Evolutionary conservation across 2,888 invertebrate species (phyloP).

Genomic region (Leucoptera coffeella): DNA sequence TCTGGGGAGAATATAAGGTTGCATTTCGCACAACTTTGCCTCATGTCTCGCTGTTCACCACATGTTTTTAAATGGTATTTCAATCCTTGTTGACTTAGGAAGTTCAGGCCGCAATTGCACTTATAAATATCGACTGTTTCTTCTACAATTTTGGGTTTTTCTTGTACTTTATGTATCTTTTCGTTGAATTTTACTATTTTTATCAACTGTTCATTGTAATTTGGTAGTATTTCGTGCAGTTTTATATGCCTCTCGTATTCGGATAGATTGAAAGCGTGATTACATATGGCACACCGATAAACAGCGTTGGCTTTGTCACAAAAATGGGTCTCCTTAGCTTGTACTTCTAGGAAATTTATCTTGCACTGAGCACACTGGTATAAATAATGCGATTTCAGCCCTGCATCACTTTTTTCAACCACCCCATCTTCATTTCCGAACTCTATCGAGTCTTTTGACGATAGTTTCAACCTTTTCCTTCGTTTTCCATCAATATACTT

Average conservation of each 20-base stretch:
- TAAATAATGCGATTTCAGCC: background rate
- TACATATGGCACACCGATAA: background rate
- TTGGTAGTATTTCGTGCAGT: background rate
- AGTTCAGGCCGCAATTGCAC: constrained; percentile 1
- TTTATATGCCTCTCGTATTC: constrained; percentile 1
- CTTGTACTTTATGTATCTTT: no score
- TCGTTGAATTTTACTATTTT: background rate
- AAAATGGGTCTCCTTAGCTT: background rate
- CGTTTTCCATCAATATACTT: background rate
- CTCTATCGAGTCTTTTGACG: background rate
- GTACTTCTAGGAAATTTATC: background rate
- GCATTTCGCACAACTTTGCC: constrained; percentile 1
- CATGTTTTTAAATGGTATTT: background rate
- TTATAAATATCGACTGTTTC: background rate
- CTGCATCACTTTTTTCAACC: background rate
- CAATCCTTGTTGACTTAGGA: background rate
- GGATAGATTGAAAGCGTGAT: background rate
- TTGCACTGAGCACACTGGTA: constrained; percentile 1
- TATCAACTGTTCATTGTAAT: background rate
- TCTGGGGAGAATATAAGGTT: background rate
- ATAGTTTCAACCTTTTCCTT: background rate
- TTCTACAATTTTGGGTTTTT: background rate
- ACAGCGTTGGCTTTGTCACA: background rate
- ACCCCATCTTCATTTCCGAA: background rate
- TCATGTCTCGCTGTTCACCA: background rate